phyloP scores from a whole-genome alignment of 2,888 invertebrate genomes.

The Epicampocera succincta region DNA sequence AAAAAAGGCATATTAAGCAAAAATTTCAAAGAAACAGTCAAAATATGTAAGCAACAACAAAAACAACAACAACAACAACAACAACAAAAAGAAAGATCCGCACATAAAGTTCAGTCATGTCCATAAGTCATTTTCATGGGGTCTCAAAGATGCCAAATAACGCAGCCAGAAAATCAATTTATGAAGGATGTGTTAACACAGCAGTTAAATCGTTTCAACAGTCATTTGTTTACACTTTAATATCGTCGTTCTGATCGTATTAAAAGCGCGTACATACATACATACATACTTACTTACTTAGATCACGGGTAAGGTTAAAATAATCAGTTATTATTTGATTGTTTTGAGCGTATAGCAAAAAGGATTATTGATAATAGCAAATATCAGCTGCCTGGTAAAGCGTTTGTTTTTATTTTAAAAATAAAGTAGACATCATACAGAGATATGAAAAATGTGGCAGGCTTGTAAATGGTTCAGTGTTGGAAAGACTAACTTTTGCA shows the following conservation, averaged over 20 bases:
- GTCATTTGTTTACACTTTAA: slow-evolving; percentile 38
- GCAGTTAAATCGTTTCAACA: slow-evolving; percentile 58
- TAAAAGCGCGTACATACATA: slow-evolving; percentile 8
- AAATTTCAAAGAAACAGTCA: slow-evolving; percentile 36
- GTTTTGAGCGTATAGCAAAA: slow-evolving; percentile 25
- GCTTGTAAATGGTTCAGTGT: no score
- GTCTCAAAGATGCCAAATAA: slow-evolving; percentile 33
- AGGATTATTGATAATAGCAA: no score
- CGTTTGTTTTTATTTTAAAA: no score
- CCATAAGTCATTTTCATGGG: slow-evolving; percentile 63
- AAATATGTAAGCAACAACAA: slow-evolving; percentile 12
- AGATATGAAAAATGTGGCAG: no score
- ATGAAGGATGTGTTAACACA: slow-evolving; percentile 64
- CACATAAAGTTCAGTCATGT: slow-evolving; percentile 59
- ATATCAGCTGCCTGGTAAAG: no score
- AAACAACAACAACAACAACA: neutral
- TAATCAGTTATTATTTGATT: slow-evolving; percentile 56
- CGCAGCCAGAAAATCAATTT: slow-evolving; percentile 63
- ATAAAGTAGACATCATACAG: no score
- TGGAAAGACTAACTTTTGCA: no score
- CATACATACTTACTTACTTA: neutral
- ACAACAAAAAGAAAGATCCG: slow-evolving; percentile 11
- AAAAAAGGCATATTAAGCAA: slow-evolving; percentile 13
- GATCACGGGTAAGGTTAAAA: slow-evolving; percentile 41
- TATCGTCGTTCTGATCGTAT: neutral